These are phyloP conservation scores for Mayetiola destructor DNA, from an alignment of 2,888 invertebrate species.

Conservation along the genomic window DNA sequence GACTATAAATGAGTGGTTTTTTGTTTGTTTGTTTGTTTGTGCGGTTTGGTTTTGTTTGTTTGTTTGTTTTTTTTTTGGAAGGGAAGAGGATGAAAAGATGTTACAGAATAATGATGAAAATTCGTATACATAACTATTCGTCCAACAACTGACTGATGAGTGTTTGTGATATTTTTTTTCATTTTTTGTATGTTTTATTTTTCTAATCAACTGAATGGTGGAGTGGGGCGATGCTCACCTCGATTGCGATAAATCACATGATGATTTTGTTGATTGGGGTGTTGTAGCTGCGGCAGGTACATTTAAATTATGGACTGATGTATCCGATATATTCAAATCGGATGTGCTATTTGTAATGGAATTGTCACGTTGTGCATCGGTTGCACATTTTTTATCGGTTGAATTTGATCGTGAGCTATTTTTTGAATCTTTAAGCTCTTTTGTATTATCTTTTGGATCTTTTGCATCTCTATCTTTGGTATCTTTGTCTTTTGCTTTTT, in stretches of 20 bases:
- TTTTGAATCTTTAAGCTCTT: conserved; percentile 18
- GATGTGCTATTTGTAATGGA: conserved; percentile 3
- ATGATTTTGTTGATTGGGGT: no score
- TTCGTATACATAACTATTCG: no score
- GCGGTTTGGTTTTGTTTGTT: neutral
- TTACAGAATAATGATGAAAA: no score
- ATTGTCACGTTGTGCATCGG: conserved; percentile 1
- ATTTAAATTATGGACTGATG: conserved; percentile 1
- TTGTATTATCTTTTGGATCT: conserved; percentile 31
- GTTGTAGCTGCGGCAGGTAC: conserved; percentile 5
- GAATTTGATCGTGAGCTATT: conserved; percentile 14
- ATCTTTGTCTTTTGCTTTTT: conserved; percentile 20
- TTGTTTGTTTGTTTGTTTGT: neutral
- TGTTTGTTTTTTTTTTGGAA: no score
- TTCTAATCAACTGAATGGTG: no score
- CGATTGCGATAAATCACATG: neutral
- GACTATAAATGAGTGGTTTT: no score
- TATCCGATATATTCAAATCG: neutral
- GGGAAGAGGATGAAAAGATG: no score
- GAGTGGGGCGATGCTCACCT: conserved; percentile 6
- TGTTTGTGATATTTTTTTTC: no score
- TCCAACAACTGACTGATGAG: no score
- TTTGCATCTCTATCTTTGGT: neutral
- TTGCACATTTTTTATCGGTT: conserved; percentile 10
- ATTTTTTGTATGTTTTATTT: no score